Percentiles rank a stretch among this genome's conserved stretches.
phyloP scores from a whole-genome alignment of 2,113 vertebrate species.

The Rutilus rutilus region DNA sequence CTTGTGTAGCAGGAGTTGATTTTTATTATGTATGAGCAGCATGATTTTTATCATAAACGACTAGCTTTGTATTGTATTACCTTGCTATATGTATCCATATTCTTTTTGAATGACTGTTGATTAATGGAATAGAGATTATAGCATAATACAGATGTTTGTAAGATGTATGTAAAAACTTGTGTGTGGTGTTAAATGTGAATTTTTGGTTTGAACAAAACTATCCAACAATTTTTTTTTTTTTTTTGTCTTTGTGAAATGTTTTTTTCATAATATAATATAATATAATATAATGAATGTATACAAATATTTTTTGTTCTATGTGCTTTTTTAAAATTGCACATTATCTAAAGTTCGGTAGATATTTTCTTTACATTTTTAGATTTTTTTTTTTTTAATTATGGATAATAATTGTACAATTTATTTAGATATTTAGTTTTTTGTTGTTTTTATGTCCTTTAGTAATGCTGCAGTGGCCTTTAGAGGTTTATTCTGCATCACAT shows the following conservation, averaged over 20 bases:
- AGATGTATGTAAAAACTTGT: too few species aligned
- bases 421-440: not conserved
- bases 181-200: too few species aligned
- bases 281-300: not conserved
- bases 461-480: not conserved
- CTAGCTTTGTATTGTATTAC: constrained; percentile 49
- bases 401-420: not conserved
- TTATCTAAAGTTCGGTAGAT: too few species aligned
- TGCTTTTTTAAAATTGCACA: too few species aligned
- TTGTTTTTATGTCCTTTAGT: not conserved
- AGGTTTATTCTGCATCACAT: not conserved
- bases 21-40: constrained; percentile 68
- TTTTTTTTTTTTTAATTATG: too few species aligned
- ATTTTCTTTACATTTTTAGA: too few species aligned
- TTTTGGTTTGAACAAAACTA: too few species aligned
- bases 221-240: too few species aligned
- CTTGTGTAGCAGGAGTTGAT: constrained; percentile 45
- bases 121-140: not conserved
- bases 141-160: not conserved
- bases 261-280: not conserved
- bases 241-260: too few species aligned
- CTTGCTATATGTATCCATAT: not conserved
- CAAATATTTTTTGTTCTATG: too few species aligned
- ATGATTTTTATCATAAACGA: constrained; percentile 40
- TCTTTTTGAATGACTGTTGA: not conserved